Percentiles rank a stretch among this genome's conserved stretches.
Conservation (phyloP, 2,888 invertebrate genomes). For the Flexamia atlantica region DNA sequence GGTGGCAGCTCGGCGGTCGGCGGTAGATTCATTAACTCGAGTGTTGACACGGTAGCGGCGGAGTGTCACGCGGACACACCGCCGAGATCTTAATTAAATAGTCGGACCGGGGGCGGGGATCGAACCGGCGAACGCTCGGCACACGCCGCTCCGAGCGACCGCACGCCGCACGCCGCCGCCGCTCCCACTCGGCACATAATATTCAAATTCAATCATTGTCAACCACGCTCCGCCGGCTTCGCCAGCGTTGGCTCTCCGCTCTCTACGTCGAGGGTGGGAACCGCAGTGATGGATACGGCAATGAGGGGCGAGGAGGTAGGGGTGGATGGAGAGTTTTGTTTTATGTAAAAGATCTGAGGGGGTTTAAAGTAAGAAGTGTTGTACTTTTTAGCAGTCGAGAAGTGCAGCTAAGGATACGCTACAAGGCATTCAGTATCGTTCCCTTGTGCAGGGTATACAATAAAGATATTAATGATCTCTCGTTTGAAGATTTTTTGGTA, state of each 20-base stretch:
- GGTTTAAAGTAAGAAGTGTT: too few relatives aligned
- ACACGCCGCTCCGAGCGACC: not conserved
- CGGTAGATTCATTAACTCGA: slow-evolving; percentile 2
- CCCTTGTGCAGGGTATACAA: too few relatives aligned
- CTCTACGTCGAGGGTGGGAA: not conserved
- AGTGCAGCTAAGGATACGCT: too few relatives aligned
- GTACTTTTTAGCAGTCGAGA: too few relatives aligned
- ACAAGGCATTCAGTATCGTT: too few relatives aligned
- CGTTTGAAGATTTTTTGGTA: too few relatives aligned
- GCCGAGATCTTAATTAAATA: slow-evolving; percentile 28
- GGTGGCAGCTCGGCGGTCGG: not conserved
- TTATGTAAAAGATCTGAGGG: too few relatives aligned
- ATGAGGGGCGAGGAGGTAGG: too few relatives aligned
- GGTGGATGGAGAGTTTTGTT: too few relatives aligned
- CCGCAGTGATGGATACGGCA: too few relatives aligned
- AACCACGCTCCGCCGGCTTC: slow-evolving; percentile 20
- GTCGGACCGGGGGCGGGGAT: slow-evolving; percentile 22
- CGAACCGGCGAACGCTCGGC: slow-evolving; percentile 3
- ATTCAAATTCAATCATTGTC: slow-evolving; percentile 49
- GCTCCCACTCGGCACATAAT: slow-evolving; percentile 21
- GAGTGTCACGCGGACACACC: not conserved
- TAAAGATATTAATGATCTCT: too few relatives aligned
- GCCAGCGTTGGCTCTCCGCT: slow-evolving; percentile 2
- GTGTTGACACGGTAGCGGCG: not conserved
- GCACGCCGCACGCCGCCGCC: not conserved